These are phyloP conservation scores for Sinohyriopsis cumingii DNA, from an alignment of 2,888 invertebrate genomes.

Conservation along the genomic window DNA sequence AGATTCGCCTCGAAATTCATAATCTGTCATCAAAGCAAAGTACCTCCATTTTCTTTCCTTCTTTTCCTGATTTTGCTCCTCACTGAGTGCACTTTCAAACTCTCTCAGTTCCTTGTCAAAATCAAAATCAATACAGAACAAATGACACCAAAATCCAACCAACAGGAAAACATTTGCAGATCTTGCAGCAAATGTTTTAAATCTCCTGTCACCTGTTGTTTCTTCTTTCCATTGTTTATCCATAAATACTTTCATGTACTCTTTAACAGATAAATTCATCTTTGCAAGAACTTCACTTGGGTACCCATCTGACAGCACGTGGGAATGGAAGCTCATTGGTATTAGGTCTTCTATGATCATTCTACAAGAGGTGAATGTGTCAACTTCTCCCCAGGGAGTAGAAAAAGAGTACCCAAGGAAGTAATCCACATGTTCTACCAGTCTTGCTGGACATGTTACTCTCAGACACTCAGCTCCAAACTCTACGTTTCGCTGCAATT, in stretches of 20 bases:
- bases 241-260: slow-evolving; percentile 13
- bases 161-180: slow-evolving; percentile 19
- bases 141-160: slow-evolving; percentile 21
- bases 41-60: slow-evolving; percentile 2
- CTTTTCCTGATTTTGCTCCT: slow-evolving; percentile 7
- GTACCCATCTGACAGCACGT: slow-evolving; percentile 15
- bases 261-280: slow-evolving; percentile 7
- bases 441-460: slow-evolving; percentile 1
- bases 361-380: not conserved
- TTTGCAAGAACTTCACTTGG: slow-evolving; percentile 6
- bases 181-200: slow-evolving; percentile 10
- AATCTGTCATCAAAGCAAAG: slow-evolving; percentile 13
- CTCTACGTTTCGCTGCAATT: slow-evolving; percentile 26
- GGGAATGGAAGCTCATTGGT: slow-evolving; percentile 22
- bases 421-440: slow-evolving; percentile 2
- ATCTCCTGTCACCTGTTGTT: slow-evolving; percentile 1
- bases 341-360: slow-evolving; percentile 16
- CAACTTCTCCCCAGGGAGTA: not conserved
- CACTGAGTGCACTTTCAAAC: not conserved
- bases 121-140: slow-evolving; percentile 21
- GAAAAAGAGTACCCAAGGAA: not conserved
- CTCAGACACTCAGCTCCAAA: slow-evolving; percentile 14
- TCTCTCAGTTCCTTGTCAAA: slow-evolving; percentile 7
- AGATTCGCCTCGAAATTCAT: not conserved
- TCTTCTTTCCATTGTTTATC: slow-evolving; percentile 13